These are phyloP conservation scores for Lynx canadensis DNA, from an alignment of 2,113 vertebrate genomes.

Conservation along the genomic window DNA sequence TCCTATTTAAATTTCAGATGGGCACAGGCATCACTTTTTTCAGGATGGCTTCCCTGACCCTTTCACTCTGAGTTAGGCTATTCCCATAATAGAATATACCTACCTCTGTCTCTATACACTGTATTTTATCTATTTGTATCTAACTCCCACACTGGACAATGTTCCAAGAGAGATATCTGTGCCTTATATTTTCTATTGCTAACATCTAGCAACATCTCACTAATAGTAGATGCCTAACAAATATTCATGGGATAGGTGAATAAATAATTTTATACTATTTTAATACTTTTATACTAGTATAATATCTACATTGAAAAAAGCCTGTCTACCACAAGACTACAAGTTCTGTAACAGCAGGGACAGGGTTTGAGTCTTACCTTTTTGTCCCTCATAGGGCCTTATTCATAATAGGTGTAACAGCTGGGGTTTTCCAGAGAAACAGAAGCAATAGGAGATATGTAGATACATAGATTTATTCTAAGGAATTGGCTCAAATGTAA, in stretches of 20 bases:
- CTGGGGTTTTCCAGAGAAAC: constrained; percentile 16
- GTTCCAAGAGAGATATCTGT: neutral
- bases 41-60: neutral
- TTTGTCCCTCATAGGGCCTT: neutral
- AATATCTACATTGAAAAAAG: neutral
- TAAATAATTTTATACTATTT: neutral
- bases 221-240: neutral
- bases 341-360: neutral
- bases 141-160: neutral
- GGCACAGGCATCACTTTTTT: neutral
- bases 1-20: neutral
- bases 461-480: neutral
- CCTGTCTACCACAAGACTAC: neutral
- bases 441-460: neutral
- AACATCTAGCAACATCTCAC: neutral
- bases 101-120: neutral
- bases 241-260: neutral
- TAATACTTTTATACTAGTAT: neutral
- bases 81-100: neutral
- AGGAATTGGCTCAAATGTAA: neutral
- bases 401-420: neutral
- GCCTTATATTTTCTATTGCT: neutral
- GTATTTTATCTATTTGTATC: neutral
- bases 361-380: neutral
- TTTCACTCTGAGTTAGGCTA: neutral